Conservation (phyloP, 2,113 vertebrate species). For the Paracyprichromis sp. region DNA sequence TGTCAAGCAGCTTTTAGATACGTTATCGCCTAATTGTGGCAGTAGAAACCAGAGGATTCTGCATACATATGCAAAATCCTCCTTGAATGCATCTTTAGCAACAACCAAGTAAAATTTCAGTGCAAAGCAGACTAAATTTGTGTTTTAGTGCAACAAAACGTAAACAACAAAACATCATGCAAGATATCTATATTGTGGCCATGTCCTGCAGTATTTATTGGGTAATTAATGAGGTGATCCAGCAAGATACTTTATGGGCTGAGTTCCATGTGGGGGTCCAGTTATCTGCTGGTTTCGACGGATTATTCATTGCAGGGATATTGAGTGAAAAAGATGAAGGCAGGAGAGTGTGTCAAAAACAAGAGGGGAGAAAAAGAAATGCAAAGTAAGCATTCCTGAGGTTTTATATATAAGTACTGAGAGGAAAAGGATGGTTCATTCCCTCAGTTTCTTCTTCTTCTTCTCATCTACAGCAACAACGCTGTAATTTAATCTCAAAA, state of each 20-base stretch:
- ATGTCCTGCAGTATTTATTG: constrained; percentile 32
- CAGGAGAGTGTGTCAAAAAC: background rate
- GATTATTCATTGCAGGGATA: constrained; percentile 22
- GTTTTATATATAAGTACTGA: constrained; percentile 24
- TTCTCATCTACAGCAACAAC: background rate
- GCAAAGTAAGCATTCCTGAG: constrained; percentile 13
- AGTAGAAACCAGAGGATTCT: background rate
- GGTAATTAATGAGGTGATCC: constrained; percentile 31
- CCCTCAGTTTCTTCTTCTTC: background rate
- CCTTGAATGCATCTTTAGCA: background rate
- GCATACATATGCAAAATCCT: background rate
- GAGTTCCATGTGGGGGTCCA: background rate
- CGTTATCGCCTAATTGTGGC: background rate
- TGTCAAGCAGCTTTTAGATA: background rate
- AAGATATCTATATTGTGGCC: background rate
- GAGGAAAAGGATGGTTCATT: background rate
- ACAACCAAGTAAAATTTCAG: background rate
- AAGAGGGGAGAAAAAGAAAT: background rate
- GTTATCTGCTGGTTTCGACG: constrained; percentile 13
- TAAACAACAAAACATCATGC: background rate
- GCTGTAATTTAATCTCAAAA: constrained; percentile 40
- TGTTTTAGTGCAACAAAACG: background rate
- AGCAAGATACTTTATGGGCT: background rate
- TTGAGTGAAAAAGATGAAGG: background rate
- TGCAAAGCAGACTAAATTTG: background rate